phyloP scores from a whole-genome alignment of 2,113 vertebrate species.

The Corythornis madagascariensis region DNA sequence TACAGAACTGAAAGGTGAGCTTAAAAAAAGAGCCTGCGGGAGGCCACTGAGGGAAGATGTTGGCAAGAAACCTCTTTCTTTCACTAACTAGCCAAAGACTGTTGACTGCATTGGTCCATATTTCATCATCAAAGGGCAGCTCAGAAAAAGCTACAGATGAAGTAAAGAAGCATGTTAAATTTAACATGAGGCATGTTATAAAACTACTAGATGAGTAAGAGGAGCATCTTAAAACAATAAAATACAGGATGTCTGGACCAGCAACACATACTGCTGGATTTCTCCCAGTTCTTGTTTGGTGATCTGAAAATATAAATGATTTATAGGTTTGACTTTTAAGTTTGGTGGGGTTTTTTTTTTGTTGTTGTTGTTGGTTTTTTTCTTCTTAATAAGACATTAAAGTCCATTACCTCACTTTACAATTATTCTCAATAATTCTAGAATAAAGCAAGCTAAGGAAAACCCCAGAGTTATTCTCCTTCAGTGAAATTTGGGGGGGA shows the following conservation, averaged over 20 bases:
- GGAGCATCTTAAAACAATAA: conserved; percentile 60
- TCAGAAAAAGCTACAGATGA: conserved; percentile 3
- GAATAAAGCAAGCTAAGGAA: background rate
- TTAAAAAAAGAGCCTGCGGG: background rate
- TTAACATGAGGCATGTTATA: conserved; percentile 13
- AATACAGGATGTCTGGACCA: conserved; percentile 38
- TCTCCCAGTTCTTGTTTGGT: conserved; percentile 4
- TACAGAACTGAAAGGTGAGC: conserved; percentile 18
- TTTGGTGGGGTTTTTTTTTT: too few species aligned
- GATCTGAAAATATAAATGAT: conserved; percentile 12
- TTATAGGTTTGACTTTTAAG: background rate
- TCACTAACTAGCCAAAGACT: background rate
- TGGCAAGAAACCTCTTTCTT: conserved; percentile 15
- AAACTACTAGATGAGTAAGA: conserved; percentile 13
- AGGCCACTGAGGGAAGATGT: background rate
- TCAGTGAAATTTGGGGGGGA: background rate
- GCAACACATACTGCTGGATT: background rate
- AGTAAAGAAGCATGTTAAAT: conserved; percentile 24
- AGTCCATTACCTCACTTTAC: background rate
- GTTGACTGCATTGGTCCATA: background rate
- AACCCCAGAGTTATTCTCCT: background rate
- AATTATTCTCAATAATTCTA: background rate
- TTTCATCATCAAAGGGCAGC: conserved; percentile 36
- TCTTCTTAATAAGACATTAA: background rate
- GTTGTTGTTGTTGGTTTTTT: background rate